Conservation (phyloP, 1,140 invertebrate species). For the Euura saliciscinereae region DNA sequence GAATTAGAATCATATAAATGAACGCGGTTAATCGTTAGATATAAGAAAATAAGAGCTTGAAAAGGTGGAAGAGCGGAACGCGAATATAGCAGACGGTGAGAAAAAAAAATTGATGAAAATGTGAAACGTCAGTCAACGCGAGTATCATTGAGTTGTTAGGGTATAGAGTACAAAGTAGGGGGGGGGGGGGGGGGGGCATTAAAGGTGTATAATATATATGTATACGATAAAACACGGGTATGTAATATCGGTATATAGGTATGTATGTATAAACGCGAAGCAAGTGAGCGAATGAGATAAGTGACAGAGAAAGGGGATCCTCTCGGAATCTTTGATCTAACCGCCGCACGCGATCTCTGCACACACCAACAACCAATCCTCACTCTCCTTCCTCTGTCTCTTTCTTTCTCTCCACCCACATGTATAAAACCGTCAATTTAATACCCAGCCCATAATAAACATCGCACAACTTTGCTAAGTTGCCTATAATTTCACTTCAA, state of each 20-base stretch:
- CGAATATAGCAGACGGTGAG: too few species aligned
- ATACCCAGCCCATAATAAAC: constrained; percentile 45
- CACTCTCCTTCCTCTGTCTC: background rate
- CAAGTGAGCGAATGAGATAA: constrained; percentile 1
- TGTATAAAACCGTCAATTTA: constrained; percentile 35
- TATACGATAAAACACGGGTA: background rate
- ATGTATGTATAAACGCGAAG: background rate
- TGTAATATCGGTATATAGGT: background rate
- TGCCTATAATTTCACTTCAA: constrained; percentile 37
- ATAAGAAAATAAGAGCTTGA: too few species aligned
- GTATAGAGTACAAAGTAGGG: too few species aligned
- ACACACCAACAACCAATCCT: constrained; percentile 35
- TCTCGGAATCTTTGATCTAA: constrained; percentile 47
- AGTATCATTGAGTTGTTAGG: too few species aligned
- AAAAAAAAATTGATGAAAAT: too few species aligned
- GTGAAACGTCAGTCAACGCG: too few species aligned
- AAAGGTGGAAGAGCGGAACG: too few species aligned
- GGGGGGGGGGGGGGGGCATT: too few species aligned
- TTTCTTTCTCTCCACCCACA: constrained; percentile 33
- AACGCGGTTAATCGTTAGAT: too few species aligned
- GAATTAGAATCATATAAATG: too few species aligned
- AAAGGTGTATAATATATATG: background rate
- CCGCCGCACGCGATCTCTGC: constrained; percentile 55
- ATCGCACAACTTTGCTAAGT: constrained; percentile 25
- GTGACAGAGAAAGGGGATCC: constrained; percentile 26